Evolutionary conservation across 2,113 vertebrate species (phyloP).

Genomic region (Elaphurus davidianus): DNA sequence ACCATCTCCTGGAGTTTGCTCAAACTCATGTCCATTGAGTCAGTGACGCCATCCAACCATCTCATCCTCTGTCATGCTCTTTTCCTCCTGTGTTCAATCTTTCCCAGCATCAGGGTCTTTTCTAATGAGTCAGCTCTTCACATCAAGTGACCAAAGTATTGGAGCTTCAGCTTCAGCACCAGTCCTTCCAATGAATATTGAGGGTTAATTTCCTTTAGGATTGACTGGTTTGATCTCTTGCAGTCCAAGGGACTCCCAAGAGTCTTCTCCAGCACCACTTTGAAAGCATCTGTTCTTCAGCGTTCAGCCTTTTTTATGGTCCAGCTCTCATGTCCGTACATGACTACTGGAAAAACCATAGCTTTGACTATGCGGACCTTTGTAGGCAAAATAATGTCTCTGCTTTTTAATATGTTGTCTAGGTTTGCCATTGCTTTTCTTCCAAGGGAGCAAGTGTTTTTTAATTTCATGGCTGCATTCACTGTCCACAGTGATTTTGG

Average conservation of each 20-base stretch:
- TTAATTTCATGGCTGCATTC: not conserved
- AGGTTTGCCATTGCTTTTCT: not conserved
- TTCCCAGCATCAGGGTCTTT: not conserved
- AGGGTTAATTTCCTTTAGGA: not conserved
- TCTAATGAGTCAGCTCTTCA: not conserved
- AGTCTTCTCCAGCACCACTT: not conserved
- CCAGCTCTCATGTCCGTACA: not conserved
- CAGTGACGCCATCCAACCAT: not conserved
- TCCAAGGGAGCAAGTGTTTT: not conserved
- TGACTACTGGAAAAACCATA: not conserved
- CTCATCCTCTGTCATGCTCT: not conserved
- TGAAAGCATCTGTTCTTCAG: not conserved
- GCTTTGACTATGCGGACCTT: not conserved
- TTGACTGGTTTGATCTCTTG: not conserved
- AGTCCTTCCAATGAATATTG: not conserved
- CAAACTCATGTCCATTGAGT: not conserved
- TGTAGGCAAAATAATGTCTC: not conserved
- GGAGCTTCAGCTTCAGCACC: not conserved
- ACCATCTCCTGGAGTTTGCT: not conserved
- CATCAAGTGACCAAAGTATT: not conserved
- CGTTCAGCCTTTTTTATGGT: rapidly evolving
- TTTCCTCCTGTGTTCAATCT: not conserved
- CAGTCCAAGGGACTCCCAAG: not conserved
- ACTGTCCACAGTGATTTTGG: not conserved
- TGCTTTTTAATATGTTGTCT: not conserved